A percentile compares a stretch with the other conserved stretches of the same genome.
Conservation (phyloP, 1,140 invertebrate genomes). For the Camponotus floridanus region DNA sequence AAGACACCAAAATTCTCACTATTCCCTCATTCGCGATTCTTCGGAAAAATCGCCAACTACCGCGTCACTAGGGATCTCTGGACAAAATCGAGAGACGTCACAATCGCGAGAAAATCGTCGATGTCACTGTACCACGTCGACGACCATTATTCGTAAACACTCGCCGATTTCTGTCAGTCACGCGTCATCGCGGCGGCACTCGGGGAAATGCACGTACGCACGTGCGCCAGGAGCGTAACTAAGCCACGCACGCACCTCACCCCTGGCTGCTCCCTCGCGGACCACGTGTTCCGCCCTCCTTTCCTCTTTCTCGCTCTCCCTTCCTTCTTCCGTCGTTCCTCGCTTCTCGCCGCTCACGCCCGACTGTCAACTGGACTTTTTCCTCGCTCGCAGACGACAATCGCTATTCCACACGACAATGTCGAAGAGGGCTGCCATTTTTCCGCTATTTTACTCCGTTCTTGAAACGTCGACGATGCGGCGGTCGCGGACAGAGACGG, state of each 20-base stretch:
- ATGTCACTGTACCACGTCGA: background rate
- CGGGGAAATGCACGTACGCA: constrained; percentile 68
- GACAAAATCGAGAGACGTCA: background rate
- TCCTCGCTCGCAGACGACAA: constrained; percentile 85
- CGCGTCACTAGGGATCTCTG: background rate
- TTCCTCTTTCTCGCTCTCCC: constrained; percentile 32
- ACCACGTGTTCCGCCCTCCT: constrained; percentile 67
- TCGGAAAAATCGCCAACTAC: background rate
- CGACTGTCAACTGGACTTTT: constrained; percentile 87
- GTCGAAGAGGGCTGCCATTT: constrained; percentile 84
- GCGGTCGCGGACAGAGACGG: constrained; percentile 8
- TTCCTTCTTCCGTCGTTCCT: constrained; percentile 17
- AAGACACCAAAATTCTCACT: background rate
- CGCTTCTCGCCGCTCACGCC: constrained; percentile 60
- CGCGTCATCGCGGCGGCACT: constrained; percentile 56
- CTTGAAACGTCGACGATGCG: constrained; percentile 20
- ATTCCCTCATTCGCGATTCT: background rate
- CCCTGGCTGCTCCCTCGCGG: constrained; percentile 46
- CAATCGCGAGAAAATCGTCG: background rate
- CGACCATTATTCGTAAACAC: background rate
- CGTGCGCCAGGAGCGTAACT: constrained; percentile 78
- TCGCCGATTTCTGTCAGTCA: constrained; percentile 61
- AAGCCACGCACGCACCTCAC: constrained; percentile 64
- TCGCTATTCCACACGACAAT: constrained; percentile 82
- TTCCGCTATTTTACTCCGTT: constrained; percentile 81